These are phyloP conservation scores for Forbesichthys papilliferus DNA, from an alignment of 2,113 vertebrate genomes.

Conservation along the genomic window DNA sequence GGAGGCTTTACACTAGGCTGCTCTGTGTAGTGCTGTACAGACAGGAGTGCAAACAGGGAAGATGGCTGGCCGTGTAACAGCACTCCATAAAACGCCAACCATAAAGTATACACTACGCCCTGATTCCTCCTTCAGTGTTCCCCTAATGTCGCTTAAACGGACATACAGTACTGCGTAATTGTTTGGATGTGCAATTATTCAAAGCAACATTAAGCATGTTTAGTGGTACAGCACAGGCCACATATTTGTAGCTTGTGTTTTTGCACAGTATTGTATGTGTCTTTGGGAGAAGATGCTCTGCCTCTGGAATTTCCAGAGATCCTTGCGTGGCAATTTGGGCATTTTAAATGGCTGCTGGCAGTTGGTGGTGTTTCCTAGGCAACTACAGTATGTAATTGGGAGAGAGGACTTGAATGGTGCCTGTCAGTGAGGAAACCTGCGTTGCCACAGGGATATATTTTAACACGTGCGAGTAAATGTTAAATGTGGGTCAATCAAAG, in stretches of 20 bases:
- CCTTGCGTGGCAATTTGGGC: conserved; percentile 55
- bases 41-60: conserved; percentile 31
- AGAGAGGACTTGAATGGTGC: conserved; percentile 63
- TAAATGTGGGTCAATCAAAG: conserved; percentile 75
- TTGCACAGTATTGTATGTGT: conserved; percentile 1
- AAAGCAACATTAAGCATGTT: conserved; percentile 27
- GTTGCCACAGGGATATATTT: conserved; percentile 58
- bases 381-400: conserved; percentile 63
- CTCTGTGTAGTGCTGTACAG: conserved; percentile 21
- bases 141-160: conserved; percentile 24
- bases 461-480: conserved; percentile 62
- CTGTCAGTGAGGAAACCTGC: conserved; percentile 59
- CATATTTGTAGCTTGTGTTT: conserved; percentile 5
- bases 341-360: conserved; percentile 61
- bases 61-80: conserved; percentile 31
- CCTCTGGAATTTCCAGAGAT: conserved; percentile 59
- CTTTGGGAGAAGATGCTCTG: conserved; percentile 34
- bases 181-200: conserved; percentile 38
- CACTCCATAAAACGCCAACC: conserved; percentile 42
- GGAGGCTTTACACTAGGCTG: conserved; percentile 33
- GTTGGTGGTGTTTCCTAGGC: conserved; percentile 71
- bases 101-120: conserved; percentile 27
- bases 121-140: conserved; percentile 36
- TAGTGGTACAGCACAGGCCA: background rate
- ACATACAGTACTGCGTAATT: conserved; percentile 33